Percentiles rank a stretch among this genome's conserved stretches.
Evolutionary conservation across 2,797 vertebrate species (phyloP).

Genomic region (Leptoclinus maculatus): DNA sequence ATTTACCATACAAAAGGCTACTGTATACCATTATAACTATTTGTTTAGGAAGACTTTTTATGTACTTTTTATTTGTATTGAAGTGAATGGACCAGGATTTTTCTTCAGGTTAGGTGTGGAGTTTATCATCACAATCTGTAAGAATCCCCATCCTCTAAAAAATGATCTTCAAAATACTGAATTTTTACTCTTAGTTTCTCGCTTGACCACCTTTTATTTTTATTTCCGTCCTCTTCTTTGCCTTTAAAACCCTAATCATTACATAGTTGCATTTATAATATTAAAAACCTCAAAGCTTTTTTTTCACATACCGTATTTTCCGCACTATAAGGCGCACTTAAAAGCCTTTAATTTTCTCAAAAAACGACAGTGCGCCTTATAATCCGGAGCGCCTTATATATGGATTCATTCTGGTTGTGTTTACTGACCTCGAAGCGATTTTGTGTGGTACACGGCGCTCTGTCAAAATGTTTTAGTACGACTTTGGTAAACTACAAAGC

Average conservation of each 20-base stretch:
- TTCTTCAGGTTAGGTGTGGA: neutral
- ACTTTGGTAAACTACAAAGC: too few relatives aligned
- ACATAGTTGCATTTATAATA: neutral
- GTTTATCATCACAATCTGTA: neutral
- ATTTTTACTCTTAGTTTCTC: neutral
- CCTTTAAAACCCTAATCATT: neutral
- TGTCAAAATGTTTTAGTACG: too few relatives aligned
- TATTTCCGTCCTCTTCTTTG: neutral
- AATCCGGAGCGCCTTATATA: too few relatives aligned
- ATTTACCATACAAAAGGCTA: neutral
- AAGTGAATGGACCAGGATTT: neutral
- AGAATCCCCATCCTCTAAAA: neutral
- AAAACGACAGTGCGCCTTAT: too few relatives aligned
- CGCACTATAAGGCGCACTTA: too few relatives aligned
- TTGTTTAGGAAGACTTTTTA: neutral
- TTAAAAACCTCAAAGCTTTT: conserved; percentile 6
- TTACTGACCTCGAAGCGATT: too few relatives aligned
- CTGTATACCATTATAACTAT: neutral
- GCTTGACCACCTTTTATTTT: neutral
- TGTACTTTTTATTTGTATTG: neutral
- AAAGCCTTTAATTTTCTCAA: too few relatives aligned
- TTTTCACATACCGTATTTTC: neutral
- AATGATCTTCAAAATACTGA: neutral
- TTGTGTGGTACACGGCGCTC: too few relatives aligned
- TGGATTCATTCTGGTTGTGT: too few relatives aligned